These are phyloP conservation scores for Dicycla oo DNA, from an alignment of 2,888 invertebrate species.

Conservation along the genomic window DNA sequence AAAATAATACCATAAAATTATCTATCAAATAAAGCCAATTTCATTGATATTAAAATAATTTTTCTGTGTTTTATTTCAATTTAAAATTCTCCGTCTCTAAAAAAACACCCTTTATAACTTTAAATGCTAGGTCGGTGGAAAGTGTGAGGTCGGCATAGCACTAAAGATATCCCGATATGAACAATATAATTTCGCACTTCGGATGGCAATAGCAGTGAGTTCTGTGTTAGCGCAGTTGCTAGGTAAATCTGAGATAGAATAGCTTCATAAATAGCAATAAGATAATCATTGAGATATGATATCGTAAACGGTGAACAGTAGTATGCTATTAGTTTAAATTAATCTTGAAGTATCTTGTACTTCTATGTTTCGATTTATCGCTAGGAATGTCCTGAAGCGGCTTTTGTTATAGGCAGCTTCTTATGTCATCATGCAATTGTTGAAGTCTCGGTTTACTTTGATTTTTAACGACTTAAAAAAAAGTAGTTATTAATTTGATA, in stretches of 20 bases:
- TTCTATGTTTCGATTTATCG: conserved; percentile 39
- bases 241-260: conserved; percentile 31
- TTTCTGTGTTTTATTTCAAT: too few relatives aligned
- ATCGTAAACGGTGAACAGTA: conserved; percentile 53
- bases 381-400: not conserved
- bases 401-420: not conserved
- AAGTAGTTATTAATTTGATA: too few relatives aligned
- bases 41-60: too few relatives aligned
- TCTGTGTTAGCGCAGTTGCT: not conserved
- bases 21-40: too few relatives aligned
- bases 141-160: conserved; percentile 33
- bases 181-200: conserved; percentile 46
- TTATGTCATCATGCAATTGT: not conserved
- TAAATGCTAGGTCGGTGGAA: conserved; percentile 50
- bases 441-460: too few relatives aligned
- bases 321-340: conserved; percentile 31
- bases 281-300: conserved; percentile 52
- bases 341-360: conserved; percentile 30
- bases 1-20: too few relatives aligned
- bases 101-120: too few relatives aligned
- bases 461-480: too few relatives aligned
- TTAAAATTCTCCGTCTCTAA: too few relatives aligned
- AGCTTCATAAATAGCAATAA: conserved; percentile 50
- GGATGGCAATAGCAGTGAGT: not conserved
- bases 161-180: conserved; percentile 30